Base-by-base conservation (phyloP, 2,888 invertebrate species). In the Phoenoteleia sp. region DNA sequence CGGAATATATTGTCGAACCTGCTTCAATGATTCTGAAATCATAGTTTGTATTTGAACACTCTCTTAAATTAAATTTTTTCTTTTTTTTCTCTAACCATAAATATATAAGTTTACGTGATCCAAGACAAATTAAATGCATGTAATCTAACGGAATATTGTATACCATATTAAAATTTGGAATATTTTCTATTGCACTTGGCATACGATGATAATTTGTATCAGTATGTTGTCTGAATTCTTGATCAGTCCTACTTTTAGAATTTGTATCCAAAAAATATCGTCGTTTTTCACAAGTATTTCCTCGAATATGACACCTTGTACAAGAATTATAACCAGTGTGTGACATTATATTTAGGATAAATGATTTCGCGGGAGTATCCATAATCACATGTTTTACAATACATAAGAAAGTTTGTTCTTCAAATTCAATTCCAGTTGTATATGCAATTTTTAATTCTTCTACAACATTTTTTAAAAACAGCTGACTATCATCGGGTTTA, bases 281-380 rank as follows among this genome's bases (percentile, higher is more conserved):
- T 0, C 76, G 74, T 49, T 69, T 66, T 23, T 84, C 52, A 3
- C 47, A 23, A 39, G 71, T 81, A 25, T 52, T 60, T 25, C 88
- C 88, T 9, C 83, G 56, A 42, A 72, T 21, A 42, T 69, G 39
- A 79, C 88, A 89, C 56, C 87, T 87, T 36, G 86, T 83, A 60
- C 88, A 89, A 54, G 85, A 84, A 33, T 62, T 25, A 67, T 88
- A 89, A 19, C 82, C 88, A 6, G 39, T 67, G 58, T 90, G 89
- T 13, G 75, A 76, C 60, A 69, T 85, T 2, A 85, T 79, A 81
- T 85, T 87, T n/a, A 84, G 54, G 36, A 88, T 69, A 54, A 27
- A 86, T 6, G 86, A 25, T 64, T 81, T 87, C 1, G 88, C 88
- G 7, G 88, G 88, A 6, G 86, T 83, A 83, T 88, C 88, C 71